These are phyloP conservation scores for Hyposoter dolosus DNA, from an alignment of 2,888 invertebrate species.

Conservation along the genomic window DNA sequence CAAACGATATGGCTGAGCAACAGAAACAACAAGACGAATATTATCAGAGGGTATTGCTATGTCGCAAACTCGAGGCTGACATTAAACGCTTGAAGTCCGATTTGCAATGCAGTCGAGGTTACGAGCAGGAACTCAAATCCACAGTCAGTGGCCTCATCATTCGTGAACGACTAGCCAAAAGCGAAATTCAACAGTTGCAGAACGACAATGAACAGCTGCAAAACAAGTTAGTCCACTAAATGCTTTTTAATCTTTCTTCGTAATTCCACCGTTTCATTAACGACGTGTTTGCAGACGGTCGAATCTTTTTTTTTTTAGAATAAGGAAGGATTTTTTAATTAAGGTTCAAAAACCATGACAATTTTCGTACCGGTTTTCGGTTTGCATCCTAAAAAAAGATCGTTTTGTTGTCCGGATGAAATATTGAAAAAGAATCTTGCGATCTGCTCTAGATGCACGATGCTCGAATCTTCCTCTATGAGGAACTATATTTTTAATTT, in stretches of 20 bases:
- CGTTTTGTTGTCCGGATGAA: no score
- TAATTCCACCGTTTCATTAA: no score
- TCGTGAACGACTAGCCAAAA: conserved; percentile 89
- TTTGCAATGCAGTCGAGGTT: conserved; percentile 89
- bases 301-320: no score
- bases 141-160: conserved; percentile 89
- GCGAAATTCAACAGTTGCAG: conserved; percentile 92
- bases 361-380: no score
- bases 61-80: conserved; percentile 89
- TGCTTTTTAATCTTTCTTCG: neutral
- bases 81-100: conserved; percentile 91
- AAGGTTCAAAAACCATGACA: no score
- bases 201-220: conserved; percentile 95
- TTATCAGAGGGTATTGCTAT: conserved; percentile 84
- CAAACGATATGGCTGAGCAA: conserved; percentile 80
- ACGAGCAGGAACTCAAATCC: conserved; percentile 90
- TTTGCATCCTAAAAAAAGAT: no score
- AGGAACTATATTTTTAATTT: no score
- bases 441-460: no score
- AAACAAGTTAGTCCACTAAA: conserved; percentile 87
- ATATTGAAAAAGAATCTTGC: no score
- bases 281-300: no score
- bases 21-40: conserved; percentile 85
- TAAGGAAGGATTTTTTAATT: no score
- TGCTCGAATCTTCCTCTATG: no score